phyloP scores from a whole-genome alignment of 2,797 vertebrate species.

The Dicrostonyx torquatus region DNA sequence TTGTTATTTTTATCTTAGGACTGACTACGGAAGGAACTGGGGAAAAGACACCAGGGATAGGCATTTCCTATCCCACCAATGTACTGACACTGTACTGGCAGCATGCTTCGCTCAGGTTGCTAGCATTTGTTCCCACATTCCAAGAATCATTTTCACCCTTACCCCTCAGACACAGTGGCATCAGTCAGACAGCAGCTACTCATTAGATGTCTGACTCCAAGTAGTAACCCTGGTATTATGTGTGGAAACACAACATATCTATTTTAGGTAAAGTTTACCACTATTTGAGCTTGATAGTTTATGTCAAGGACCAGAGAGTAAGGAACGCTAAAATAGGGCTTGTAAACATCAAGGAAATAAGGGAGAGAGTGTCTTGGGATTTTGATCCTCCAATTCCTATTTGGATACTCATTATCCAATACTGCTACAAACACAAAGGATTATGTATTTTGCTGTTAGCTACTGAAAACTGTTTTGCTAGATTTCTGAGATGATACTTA shows the following conservation, averaged over 20 bases:
- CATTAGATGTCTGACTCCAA: background rate
- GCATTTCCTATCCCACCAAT: background rate
- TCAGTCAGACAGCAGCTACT: background rate
- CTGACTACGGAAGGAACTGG: background rate
- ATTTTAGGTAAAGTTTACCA: background rate
- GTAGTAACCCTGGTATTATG: background rate
- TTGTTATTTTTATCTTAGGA: background rate
- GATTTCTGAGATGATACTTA: background rate
- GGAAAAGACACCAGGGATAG: background rate
- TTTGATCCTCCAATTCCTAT: conserved; percentile 7
- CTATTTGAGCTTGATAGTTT: background rate
- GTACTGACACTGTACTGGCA: background rate
- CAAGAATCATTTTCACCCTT: background rate
- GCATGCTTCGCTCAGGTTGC: background rate
- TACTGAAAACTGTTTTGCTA: background rate
- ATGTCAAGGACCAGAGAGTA: background rate
- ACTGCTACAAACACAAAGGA: background rate
- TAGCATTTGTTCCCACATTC: background rate
- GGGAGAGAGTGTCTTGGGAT: background rate
- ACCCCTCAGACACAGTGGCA: background rate
- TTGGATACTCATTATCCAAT: background rate
- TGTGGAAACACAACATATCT: too few species aligned
- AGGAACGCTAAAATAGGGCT: background rate
- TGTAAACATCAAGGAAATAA: background rate
- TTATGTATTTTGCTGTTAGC: background rate